Evolutionary conservation across 1,140 invertebrate genomes (phyloP), one percentile per base, ranked within the genome.

Genomic region (Araneus ventricosus): DNA sequence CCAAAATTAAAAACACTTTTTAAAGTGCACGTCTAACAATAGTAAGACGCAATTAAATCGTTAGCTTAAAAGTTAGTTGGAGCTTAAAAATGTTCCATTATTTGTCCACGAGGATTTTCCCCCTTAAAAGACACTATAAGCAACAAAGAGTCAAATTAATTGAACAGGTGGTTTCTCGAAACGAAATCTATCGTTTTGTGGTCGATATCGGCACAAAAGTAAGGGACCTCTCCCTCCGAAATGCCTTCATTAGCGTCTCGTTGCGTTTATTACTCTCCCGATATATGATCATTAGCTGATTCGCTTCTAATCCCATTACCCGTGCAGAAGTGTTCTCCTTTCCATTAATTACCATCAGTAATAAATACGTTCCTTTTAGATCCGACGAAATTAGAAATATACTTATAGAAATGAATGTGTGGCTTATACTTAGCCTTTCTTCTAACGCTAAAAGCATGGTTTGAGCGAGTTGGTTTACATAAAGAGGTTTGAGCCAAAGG

Each of bases 261-360:
- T 39, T 57, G 41, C 39, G 52, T 70, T 88, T 88, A 88, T 88
- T 70, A 88, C 24, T 20, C 6, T 30, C 59, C 59, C 27, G 37
- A 41, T 63, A 63, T n/a, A 24, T 30, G n/a, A 34, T 75, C 87
- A 88, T 88, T 88, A 88, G 63, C 39, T 3, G 41, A 34, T 7
- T 88, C 30, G 14, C 52, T 86, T 86, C 10, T 70, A 88, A 88
- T 88, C 61, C 27, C 87, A 88, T 70, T 88, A 75, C 22, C 63
- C 24, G 0, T 20, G 10, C 57, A 52, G 6, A 57, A 75, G 63
- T 34, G 7, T 34, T 30, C 59, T 67, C 59, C 87, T 39, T 75
- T 52, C n/a, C 87, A 88, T 88, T 75, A 88, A 88, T 88, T 88
- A 88, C 37, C 7, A 88, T 70, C 63, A 27, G 57, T 22, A 88